Percentiles rank a stretch among this genome's conserved stretches.
These are phyloP conservation scores for Chelonus formosanus DNA, from an alignment of 2,888 invertebrate genomes.

Conservation along the genomic window DNA sequence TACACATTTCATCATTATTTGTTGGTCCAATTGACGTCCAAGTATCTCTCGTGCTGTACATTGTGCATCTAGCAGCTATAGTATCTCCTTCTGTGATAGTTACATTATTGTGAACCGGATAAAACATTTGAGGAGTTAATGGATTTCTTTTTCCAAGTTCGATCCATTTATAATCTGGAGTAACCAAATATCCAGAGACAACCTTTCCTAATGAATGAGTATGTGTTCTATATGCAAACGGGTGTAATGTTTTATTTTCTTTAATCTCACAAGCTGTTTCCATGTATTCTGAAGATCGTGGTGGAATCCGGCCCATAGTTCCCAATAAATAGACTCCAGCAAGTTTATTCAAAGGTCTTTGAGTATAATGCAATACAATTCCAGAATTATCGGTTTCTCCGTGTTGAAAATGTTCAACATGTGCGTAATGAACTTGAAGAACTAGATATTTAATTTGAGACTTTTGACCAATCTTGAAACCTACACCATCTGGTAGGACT, in stretches of 20 bases:
- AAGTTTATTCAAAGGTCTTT: slow-evolving; percentile 79
- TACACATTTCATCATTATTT: slow-evolving; percentile 93
- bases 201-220: slow-evolving; percentile 89
- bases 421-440: slow-evolving; percentile 90
- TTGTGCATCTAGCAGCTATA: slow-evolving; percentile 90
- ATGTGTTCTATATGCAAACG: slow-evolving; percentile 95
- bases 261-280: slow-evolving; percentile 86
- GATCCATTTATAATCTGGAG: slow-evolving; percentile 75
- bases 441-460: slow-evolving; percentile 89
- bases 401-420: slow-evolving; percentile 72
- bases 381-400: slow-evolving; percentile 86
- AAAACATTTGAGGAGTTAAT: slow-evolving; percentile 93
- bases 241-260: slow-evolving; percentile 86
- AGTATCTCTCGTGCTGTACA: slow-evolving; percentile 77
- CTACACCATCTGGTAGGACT: slow-evolving; percentile 84
- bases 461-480: slow-evolving; percentile 88
- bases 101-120: slow-evolving; percentile 75
- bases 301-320: slow-evolving; percentile 82
- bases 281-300: slow-evolving; percentile 80
- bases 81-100: slow-evolving; percentile 77
- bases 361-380: slow-evolving; percentile 81
- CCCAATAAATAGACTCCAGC: slow-evolving; percentile 93
- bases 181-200: slow-evolving; percentile 78
- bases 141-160: slow-evolving; percentile 88
- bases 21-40: slow-evolving; percentile 81